Base-by-base conservation (phyloP, 2,113 vertebrate genomes). In the Setophaga coronata region DNA sequence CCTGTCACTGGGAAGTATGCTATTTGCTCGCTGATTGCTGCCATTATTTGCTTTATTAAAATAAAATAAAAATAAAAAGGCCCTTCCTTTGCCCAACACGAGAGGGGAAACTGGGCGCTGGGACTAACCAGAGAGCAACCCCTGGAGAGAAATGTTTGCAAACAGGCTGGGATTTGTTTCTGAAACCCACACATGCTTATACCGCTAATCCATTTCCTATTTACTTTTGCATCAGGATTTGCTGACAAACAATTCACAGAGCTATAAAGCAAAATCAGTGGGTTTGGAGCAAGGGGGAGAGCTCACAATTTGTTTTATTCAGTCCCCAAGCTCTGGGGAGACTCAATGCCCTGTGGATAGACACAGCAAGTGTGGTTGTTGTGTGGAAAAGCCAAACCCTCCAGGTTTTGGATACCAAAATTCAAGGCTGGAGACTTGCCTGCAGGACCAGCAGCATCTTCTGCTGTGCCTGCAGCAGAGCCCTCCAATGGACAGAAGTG, bases 1-100 rank as follows among this genome's bases (percentile, higher is more conserved):
- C 69, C 40, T 94, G 92, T 92, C 96, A 92, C 48, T 0, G 0
- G 67, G 61, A 96, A 93, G 64, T 7, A 1, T 86, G 82, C 90
- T 93, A 95, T 96, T 95, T 95, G 56, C 83, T 86, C 16, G 17
- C 8, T 86, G 89, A 95, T 80, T 3, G 29, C 64, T 73, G 56
- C 26, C 7, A 57, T 81, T 93, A 87, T 5, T 83, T 0, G 3
- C 6, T 77, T 91, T 90, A 64, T 53, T 10, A 56, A 42, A 70
- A 47, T 18, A 21, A 51, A 42, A 67, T 61, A 54, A 21, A 51
- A 42, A 67, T 61, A 54, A 24, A 28, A 40, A 76, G 25, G 25
- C 33, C 83, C 26, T 84, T 60, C 40, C 40, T 88, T 40, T 73
- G 72, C 80, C 80, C 76, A 74, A 51, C 5, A 2, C 0, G 4